A percentile compares a stretch with the other conserved stretches of the same genome.
Conservation (phyloP, 2,797 vertebrate genomes). For the Pantherophis vulpinus region DNA sequence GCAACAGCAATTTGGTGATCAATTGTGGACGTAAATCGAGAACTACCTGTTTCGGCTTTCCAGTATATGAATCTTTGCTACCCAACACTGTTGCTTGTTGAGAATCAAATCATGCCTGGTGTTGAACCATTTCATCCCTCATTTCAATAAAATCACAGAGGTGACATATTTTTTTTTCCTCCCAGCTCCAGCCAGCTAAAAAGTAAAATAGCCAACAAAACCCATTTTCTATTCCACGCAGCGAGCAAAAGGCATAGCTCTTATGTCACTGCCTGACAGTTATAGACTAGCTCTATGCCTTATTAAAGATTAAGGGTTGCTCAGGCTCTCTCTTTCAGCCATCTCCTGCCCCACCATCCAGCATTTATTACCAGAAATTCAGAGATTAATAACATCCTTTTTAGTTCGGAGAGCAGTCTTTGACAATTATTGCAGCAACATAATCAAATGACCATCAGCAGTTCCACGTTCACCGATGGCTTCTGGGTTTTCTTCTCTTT, state of each 20-base stretch:
- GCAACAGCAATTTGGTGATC: neutral
- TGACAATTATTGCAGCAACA: constrained; percentile 6
- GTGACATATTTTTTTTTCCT: neutral
- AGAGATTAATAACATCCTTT: constrained; percentile 62
- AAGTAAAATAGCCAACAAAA: constrained; percentile 37
- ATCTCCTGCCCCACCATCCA: constrained; percentile 62
- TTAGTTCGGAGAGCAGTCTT: constrained; percentile 28
- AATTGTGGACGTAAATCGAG: neutral
- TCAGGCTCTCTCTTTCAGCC: constrained; percentile 63
- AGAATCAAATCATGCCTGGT: neutral
- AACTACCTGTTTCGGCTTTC: neutral
- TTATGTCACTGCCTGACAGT: constrained; percentile 73
- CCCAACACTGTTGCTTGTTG: constrained; percentile 11
- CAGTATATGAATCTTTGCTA: neutral
- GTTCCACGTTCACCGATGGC: rapidly evolving
- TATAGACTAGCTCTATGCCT: constrained; percentile 74
- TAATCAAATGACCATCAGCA: constrained; percentile 29
- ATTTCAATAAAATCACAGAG: constrained; percentile 36
- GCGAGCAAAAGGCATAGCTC: constrained; percentile 61
- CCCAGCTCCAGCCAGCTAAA: constrained; percentile 38
- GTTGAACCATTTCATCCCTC: neutral
- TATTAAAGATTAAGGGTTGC: constrained; percentile 78
- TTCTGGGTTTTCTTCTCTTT: neutral
- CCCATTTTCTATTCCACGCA: constrained; percentile 70
- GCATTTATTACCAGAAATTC: constrained; percentile 65